These are phyloP conservation scores for Alectoris magna DNA, from an alignment of 2,797 vertebrate species.

Conservation along the genomic window DNA sequence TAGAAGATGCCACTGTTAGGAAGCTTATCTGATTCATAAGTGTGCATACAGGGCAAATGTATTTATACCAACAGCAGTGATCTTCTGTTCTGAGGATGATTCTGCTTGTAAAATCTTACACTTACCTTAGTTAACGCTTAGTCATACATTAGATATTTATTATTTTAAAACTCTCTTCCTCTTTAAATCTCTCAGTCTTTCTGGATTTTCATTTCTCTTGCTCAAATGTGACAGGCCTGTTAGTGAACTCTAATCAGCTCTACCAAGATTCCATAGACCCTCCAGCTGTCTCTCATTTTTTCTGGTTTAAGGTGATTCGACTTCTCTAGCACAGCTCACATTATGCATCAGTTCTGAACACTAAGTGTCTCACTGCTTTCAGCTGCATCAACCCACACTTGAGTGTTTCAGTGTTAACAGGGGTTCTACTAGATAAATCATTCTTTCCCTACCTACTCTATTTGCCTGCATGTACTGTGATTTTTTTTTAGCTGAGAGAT, in stretches of 20 bases:
- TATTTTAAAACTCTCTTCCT: background rate
- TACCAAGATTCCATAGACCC: background rate
- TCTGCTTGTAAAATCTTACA: background rate
- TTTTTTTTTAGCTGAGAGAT: background rate
- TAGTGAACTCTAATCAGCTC: background rate
- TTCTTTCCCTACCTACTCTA: background rate
- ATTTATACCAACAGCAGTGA: background rate
- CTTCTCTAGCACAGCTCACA: background rate
- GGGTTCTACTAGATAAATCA: background rate
- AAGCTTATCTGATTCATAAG: background rate
- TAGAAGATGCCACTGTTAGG: background rate
- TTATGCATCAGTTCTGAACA: background rate
- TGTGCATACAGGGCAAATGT: background rate
- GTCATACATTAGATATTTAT: background rate
- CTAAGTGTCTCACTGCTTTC: background rate
- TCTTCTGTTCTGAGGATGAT: background rate
- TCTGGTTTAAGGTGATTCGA: background rate
- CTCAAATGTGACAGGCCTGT: background rate
- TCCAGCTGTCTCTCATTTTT: background rate
- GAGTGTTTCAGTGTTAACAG: background rate
- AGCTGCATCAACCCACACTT: background rate
- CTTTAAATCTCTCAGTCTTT: background rate
- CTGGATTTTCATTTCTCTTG: constrained; percentile 4
- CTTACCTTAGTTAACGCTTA: background rate
- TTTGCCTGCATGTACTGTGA: background rate